Percentiles rank a stretch among this genome's conserved stretches.
Conservation (phyloP, 2,888 invertebrate genomes). For the Amblyteles armatorius region DNA sequence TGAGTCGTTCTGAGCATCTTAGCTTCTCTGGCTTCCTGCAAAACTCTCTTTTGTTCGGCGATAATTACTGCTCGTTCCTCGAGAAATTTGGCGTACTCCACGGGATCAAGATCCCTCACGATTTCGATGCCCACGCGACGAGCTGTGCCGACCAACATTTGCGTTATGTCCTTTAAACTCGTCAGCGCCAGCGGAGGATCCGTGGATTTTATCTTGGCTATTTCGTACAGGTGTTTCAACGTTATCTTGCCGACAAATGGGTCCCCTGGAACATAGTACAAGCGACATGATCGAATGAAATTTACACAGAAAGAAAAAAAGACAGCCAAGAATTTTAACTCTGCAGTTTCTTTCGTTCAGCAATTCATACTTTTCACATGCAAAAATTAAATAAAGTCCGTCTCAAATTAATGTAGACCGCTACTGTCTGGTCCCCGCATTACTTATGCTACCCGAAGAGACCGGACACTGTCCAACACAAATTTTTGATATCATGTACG, state of each 20-base stretch:
- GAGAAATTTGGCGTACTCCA: slow-evolving; percentile 93
- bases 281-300: not conserved
- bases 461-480: too few relatives aligned
- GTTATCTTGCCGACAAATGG: slow-evolving; percentile 96
- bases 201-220: slow-evolving; percentile 96
- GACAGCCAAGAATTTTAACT: not conserved
- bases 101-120: slow-evolving; percentile 90
- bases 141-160: slow-evolving; percentile 91
- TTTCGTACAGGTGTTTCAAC: slow-evolving; percentile 98
- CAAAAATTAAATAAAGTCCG: not conserved
- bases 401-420: too few relatives aligned
- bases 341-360: not conserved
- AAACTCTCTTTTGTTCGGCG: slow-evolving; percentile 90
- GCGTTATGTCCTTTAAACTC: slow-evolving; percentile 90
- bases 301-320: not conserved
- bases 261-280: slow-evolving; percentile 85
- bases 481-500: too few relatives aligned
- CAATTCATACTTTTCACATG: not conserved
- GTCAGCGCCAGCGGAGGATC: slow-evolving; percentile 91
- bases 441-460: too few relatives aligned
- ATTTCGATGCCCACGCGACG: slow-evolving; percentile 94
- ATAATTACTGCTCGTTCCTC: slow-evolving; percentile 90
- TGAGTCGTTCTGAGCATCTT: slow-evolving; percentile 94
- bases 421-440: too few relatives aligned
- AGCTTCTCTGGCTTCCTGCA: slow-evolving; percentile 94